Evolutionary conservation across 2,888 invertebrate species (phyloP), one percentile per base, ranked within the genome.

Genomic region (Crossocerus cetratus): DNA sequence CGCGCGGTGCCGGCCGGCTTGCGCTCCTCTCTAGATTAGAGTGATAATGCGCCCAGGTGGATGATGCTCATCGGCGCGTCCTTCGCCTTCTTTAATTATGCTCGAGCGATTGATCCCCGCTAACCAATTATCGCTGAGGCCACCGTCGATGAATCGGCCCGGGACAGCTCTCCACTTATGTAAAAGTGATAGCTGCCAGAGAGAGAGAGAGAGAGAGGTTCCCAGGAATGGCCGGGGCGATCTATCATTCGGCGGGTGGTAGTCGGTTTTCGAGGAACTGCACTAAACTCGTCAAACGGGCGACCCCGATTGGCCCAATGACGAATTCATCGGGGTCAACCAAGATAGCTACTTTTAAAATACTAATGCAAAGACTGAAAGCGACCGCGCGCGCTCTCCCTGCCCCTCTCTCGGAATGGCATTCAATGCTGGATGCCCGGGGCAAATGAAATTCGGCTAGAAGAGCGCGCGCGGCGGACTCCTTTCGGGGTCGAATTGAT

Each of bases 31-130:
- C 58, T 62, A 67, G 71, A 73, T 77, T 72, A 67, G 77, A 75
- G 54, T 64, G 74, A 76, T 76, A 71, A 77, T 69, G 58, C 44
- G 23, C n/a, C n/a, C n/a, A n/a, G 44, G 49, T 16, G 65, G 67
- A 78, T 72, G 70, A 62, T 75, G 65, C 70, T 69, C 67, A n/a
- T n/a, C n/a, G n/a, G n/a, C 73, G 68, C 64, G 80, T 65, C 71
- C 63, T 78, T 73, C 32, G 5, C 73, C 43, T 20, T 45, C 53
- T 63, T 67, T 65, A 68, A 76, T 70, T 69, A 70, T 70, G 56
- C 66, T 18, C 32, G 58, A 54, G 42, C 45, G 44, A 69, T 75
- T 75, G 70, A 70, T 69, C 22, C 42, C 58, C 62, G 64, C 59
- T 62, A 65, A 69, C 74, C 55, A 72, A 69, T 74, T 66, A 65